phyloP scores from a whole-genome alignment of 2,888 invertebrate genomes.

The Ischnura elegans region DNA sequence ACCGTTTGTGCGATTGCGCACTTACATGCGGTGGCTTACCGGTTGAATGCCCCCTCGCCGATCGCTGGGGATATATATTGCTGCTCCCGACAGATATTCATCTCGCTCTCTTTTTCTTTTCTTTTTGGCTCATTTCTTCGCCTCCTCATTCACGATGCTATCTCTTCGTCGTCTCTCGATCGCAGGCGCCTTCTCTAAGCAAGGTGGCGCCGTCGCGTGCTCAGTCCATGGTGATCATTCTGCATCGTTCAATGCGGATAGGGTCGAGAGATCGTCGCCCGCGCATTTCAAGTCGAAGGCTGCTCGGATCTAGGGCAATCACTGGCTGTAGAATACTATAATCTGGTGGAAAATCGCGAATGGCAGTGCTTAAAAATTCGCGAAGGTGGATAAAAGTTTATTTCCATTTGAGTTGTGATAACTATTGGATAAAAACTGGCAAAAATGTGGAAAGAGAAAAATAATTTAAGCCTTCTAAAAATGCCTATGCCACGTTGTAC shows the following conservation, averaged over 20 bases:
- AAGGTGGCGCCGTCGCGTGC: constrained; percentile 14
- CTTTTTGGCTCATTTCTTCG: neutral
- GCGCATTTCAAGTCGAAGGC: neutral
- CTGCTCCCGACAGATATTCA: neutral
- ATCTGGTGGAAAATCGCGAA: neutral
- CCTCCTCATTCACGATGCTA: neutral
- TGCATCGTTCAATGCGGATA: neutral
- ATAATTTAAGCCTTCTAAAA: no score
- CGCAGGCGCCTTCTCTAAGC: neutral
- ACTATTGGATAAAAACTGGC: no score
- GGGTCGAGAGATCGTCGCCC: neutral
- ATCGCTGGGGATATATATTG: neutral
- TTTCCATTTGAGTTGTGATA: no score
- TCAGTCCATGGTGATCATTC: neutral
- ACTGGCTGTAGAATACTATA: neutral
- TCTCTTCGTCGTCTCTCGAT: neutral
- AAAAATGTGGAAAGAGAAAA: no score
- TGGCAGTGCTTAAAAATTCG: neutral
- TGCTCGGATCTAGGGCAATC: neutral
- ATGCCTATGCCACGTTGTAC: no score
- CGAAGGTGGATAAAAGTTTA: neutral
- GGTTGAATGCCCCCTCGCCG: constrained; percentile 17
- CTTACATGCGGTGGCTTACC: neutral
- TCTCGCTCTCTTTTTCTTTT: neutral
- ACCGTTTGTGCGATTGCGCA: neutral